These are phyloP conservation scores for Orthosia incerta DNA, from an alignment of 2,888 invertebrate species.

Conservation along the genomic window DNA sequence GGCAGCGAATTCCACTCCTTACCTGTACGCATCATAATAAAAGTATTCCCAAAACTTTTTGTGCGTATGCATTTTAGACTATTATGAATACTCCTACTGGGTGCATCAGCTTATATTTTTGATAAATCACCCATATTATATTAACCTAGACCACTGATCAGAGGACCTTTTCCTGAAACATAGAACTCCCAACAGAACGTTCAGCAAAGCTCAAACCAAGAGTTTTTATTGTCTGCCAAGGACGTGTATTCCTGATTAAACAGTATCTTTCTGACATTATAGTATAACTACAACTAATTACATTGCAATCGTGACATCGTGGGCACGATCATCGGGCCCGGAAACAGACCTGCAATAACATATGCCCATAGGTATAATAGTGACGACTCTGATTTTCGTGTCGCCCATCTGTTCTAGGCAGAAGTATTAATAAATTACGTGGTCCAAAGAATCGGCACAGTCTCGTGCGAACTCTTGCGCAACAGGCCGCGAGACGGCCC, in stretches of 20 bases:
- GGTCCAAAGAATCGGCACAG: conserved; percentile 84
- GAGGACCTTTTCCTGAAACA: neutral
- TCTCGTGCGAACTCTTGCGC: conserved; percentile 87
- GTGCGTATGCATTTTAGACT: too few relatives aligned
- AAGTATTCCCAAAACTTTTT: too few relatives aligned
- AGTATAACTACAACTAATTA: conserved; percentile 33
- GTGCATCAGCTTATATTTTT: too few relatives aligned
- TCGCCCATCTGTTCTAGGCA: conserved; percentile 72
- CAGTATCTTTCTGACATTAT: neutral
- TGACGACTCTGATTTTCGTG: conserved; percentile 48
- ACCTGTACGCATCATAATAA: too few relatives aligned
- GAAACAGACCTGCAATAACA: conserved; percentile 59
- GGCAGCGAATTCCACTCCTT: too few relatives aligned
- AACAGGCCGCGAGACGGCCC: conserved; percentile 81
- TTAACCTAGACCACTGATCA: too few relatives aligned
- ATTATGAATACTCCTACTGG: too few relatives aligned
- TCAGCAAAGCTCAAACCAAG: neutral
- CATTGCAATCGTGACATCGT: conserved; percentile 54
- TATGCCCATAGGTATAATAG: conserved; percentile 61
- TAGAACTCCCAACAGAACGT: neutral
- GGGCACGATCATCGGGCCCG: conserved; percentile 37
- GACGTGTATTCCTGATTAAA: conserved; percentile 5
- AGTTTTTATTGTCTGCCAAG: neutral
- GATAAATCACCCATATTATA: neutral
- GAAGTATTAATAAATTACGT: conserved; percentile 88